Conservation (phyloP, 2,888 invertebrate genomes). For the Mythimna pallens region DNA sequence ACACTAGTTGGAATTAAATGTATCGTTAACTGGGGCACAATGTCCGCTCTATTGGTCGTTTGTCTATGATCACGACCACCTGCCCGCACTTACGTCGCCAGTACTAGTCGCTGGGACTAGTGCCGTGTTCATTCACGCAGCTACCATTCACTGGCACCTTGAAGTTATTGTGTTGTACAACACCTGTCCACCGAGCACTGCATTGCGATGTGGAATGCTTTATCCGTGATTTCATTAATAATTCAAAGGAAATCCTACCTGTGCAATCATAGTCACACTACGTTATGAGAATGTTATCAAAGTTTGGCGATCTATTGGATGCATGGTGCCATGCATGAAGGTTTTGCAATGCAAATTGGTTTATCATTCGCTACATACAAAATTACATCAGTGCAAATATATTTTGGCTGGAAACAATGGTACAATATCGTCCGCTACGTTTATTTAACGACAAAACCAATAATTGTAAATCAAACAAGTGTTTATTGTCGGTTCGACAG, state of each 20-base stretch:
- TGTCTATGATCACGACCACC: slow-evolving; percentile 55
- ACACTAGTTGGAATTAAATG: slow-evolving; percentile 68
- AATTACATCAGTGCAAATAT: slow-evolving; percentile 49
- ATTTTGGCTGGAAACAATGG: slow-evolving; percentile 61
- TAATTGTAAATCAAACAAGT: slow-evolving; percentile 66
- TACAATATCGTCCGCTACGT: slow-evolving; percentile 42
- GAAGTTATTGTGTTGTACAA: slow-evolving; percentile 56
- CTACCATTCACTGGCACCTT: slow-evolving; percentile 63
- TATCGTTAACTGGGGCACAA: slow-evolving; percentile 72
- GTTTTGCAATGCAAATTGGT: slow-evolving; percentile 53
- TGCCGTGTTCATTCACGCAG: slow-evolving; percentile 63
- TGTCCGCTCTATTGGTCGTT: slow-evolving; percentile 68
- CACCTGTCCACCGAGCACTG: slow-evolving; percentile 58
- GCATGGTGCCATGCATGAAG: slow-evolving; percentile 29
- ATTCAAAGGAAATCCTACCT: slow-evolving; percentile 55
- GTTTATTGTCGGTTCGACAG: slow-evolving; percentile 57
- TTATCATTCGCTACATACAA: slow-evolving; percentile 27
- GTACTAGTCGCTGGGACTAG: slow-evolving; percentile 12
- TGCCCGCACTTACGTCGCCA: slow-evolving; percentile 37
- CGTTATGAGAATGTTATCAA: slow-evolving; percentile 55
- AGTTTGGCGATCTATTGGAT: slow-evolving; percentile 59
- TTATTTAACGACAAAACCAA: slow-evolving; percentile 62
- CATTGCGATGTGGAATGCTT: slow-evolving; percentile 54
- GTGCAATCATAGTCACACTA: slow-evolving; percentile 52
- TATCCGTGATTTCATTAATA: slow-evolving; percentile 57